Base-by-base conservation (phyloP, 2,797 vertebrate genomes). In the Syngnathus rostellatus region DNA sequence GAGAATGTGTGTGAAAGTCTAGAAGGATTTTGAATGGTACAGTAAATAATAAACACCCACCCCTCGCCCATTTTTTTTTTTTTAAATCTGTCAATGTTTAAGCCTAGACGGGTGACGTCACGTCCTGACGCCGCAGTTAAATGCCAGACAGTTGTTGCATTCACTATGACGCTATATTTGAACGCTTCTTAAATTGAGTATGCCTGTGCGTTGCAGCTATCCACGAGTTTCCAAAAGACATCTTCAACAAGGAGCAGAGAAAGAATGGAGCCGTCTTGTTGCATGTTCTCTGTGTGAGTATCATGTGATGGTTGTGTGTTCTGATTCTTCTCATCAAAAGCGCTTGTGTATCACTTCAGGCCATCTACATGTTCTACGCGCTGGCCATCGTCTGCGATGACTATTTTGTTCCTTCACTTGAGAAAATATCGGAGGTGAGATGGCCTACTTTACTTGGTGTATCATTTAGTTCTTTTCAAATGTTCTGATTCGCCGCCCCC, bases 331-430 rank as follows among this genome's bases (percentile, higher is more conserved):
- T 9, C 7, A n/a, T n/a, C 7, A 21, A 51, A 31, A 16, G 48
- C 8, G 48, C 19, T 51, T 46, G 8, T 5, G 58, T 60, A 39
- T 45, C 40, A 2, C 2, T 62, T 37, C 77, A 93, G 92, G 92
- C 90, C 8, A 81, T 93, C 68, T 93, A 93, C 82, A 92, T 92
- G 90, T 92, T 93, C 83, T 80, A 90, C n/a, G 92, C 91, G 0
- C 87, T 93, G 69, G 92, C 91, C 45, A 89, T 92, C 23, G 89
- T 92, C 70, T 93, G 92, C 48, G 92, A 93, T 55, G 86, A 90
- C 68, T 92, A 92, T 74, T 93, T 92, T 82, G 92, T 93, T 45
- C 91, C 92, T 45, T 92, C 90, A 6, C 81, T 93, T 84, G 91
- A 92, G 63, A 92, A 91, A 84, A 83, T 93, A 37, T 90, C 89